A percentile compares a stretch with the other conserved stretches of the same genome.
These are phyloP conservation scores for Arvicanthis niloticus DNA, from an alignment of 2,113 vertebrate species.

Conservation along the genomic window DNA sequence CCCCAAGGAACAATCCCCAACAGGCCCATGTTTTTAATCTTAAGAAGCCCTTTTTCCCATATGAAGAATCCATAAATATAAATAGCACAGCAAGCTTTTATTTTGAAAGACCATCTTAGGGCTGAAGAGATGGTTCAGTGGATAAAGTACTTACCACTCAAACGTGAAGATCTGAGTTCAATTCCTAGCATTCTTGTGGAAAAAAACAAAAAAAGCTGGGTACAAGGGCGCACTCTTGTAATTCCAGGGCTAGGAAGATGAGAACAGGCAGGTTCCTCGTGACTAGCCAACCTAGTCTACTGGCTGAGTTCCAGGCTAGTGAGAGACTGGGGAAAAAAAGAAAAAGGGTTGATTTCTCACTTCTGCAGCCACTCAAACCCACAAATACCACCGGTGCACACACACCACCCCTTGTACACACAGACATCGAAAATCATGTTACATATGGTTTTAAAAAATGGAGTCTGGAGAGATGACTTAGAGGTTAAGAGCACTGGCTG, in stretches of 20 bases:
- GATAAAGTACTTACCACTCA: neutral
- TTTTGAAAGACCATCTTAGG: neutral
- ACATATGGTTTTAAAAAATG: neutral
- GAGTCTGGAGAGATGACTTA: too few species aligned
- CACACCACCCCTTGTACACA: neutral
- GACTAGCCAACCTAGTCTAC: neutral
- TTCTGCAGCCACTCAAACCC: neutral
- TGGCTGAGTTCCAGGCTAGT: neutral
- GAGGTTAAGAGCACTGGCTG: too few species aligned
- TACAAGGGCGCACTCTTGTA: neutral
- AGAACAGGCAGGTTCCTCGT: neutral
- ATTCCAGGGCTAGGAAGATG: neutral
- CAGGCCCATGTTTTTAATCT: neutral
- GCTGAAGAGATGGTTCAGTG: neutral
- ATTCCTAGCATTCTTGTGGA: neutral
- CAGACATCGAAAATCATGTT: neutral
- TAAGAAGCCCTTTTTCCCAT: neutral
- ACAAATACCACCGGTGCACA: neutral
- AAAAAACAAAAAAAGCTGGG: too few species aligned
- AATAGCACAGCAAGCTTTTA: neutral
- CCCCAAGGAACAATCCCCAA: neutral
- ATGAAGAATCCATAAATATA: neutral
- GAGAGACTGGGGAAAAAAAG: fast-evolving
- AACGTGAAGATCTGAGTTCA: neutral
- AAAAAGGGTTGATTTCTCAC: neutral